phyloP scores from a whole-genome alignment of 2,888 invertebrate species.

The Anticlea derivata region DNA sequence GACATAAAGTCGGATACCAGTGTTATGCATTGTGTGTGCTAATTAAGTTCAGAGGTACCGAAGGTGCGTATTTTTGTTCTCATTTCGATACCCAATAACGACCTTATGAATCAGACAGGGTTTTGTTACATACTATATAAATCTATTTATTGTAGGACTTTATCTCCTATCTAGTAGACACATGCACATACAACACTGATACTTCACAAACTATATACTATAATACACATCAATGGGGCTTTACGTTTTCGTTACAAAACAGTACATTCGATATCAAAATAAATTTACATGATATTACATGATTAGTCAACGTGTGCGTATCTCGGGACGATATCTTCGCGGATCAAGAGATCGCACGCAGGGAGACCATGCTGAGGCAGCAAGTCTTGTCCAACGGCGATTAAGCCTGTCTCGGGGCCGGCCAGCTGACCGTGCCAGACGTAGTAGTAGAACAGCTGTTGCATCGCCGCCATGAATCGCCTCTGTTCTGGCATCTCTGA shows the following conservation, averaged over 20 bases:
- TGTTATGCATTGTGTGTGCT: too few species aligned
- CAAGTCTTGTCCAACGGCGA: conserved; percentile 89
- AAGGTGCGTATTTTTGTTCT: too few species aligned
- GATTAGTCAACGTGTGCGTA: conserved; percentile 89
- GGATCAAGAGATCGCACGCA: conserved; percentile 91
- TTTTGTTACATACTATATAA: neutral
- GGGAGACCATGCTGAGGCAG: conserved; percentile 86
- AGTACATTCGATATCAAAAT: conserved; percentile 15
- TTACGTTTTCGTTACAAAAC: conserved; percentile 11
- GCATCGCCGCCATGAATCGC: conserved; percentile 90
- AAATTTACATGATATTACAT: conserved; percentile 8
- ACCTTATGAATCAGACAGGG: too few species aligned
- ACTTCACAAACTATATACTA: conserved; percentile 37
- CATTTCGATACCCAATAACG: too few species aligned
- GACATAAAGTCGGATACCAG: too few species aligned
- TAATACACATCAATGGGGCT: conserved; percentile 39
- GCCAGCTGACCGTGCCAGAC: conserved; percentile 90
- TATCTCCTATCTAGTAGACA: conserved; percentile 34
- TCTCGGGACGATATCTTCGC: conserved; percentile 88
- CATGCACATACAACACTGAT: conserved; percentile 41
- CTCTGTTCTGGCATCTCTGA: conserved; percentile 89
- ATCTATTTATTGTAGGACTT: conserved; percentile 4
- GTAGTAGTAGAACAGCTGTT: conserved; percentile 91
- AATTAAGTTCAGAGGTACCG: too few species aligned
- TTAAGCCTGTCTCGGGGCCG: conserved; percentile 84